Evolutionary conservation across 2,797 vertebrate species (phyloP), one percentile per base, ranked within the genome.

Genomic region (Sphenopsis melanotis): DNA sequence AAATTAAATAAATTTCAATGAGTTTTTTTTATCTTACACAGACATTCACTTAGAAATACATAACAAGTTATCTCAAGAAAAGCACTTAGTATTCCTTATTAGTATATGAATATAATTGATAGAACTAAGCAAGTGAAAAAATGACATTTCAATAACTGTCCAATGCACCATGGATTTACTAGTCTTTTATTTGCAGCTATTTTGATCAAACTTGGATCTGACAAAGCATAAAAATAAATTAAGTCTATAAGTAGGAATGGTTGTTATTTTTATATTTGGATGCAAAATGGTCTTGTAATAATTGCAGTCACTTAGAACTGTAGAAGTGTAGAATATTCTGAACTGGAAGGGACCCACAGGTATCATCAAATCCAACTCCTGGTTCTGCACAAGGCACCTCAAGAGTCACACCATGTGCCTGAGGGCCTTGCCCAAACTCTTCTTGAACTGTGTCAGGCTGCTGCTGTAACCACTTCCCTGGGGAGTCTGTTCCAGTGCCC

Each of bases 151-250:
- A 96, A 86, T 97, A 97, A 94, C 86, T 96, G 78, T 87, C 80
- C 92, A 93, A 65, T 89, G 82, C 87, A 89, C 96, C 90, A 41
- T 92, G 77, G 89, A 96, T 94, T 95, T 96, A 87, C 69, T 95
- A 76, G 84, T 90, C 91, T 96, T 95, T 94, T 95, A 75, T 97
- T 97, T 93, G 83, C 87, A 96, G 76, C 55, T 91, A 60, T 96
- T 96, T 97, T 95, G 83, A 97, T 98, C 92, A 94, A 96, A 95
- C 87, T 79, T 89, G 89, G 53, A 95, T 95, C 90, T 90, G 94
- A 96, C 81, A 97, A 41, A 93, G 90, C 15, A 0, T 96, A 94
- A 97, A 97, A 97, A 83, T 87, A 96, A 96, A 96, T 96, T 92
- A 89, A 91, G 84, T 86, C 71, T 87, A 0, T 84, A 83, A 80